These are phyloP conservation scores for Galeruca laticollis DNA, from an alignment of 2,888 invertebrate species.

Conservation along the genomic window DNA sequence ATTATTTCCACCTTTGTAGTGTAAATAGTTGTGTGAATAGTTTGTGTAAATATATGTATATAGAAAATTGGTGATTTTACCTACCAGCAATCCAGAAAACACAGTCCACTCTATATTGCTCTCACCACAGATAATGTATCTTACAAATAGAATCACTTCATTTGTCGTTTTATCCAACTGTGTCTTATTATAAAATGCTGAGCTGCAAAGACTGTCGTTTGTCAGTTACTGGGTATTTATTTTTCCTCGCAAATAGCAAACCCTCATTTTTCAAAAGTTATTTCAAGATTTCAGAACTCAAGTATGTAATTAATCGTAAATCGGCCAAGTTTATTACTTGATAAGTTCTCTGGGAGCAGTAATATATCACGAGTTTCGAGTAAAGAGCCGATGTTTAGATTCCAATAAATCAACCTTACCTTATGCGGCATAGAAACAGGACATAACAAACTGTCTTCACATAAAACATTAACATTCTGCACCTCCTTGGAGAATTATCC, in stretches of 20 bases:
- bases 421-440: constrained; percentile 38
- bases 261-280: constrained; percentile 24
- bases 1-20: too few species aligned
- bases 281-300: constrained; percentile 31
- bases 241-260: background rate
- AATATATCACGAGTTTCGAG: constrained; percentile 38
- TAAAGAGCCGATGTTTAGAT: constrained; percentile 34
- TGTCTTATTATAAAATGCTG: too few species aligned
- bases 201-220: too few species aligned
- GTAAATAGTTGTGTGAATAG: too few species aligned
- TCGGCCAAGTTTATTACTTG: constrained; percentile 37
- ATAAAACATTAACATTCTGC: constrained; percentile 41
- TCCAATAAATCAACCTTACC: constrained; percentile 40
- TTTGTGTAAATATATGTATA: too few species aligned
- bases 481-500: constrained; percentile 38
- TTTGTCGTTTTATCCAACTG: too few species aligned
- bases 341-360: constrained; percentile 34
- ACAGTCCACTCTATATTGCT: too few species aligned
- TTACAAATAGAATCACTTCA: too few species aligned
- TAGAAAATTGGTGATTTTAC: too few species aligned
- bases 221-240: background rate
- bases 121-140: too few species aligned
- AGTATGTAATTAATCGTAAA: constrained; percentile 39
- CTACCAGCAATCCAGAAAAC: too few species aligned
- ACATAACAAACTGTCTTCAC: constrained; percentile 39